Percentiles rank a stretch among this genome's conserved stretches.
phyloP scores from a whole-genome alignment of 2,888 invertebrate genomes.

The Hypselothyrea guttata region DNA sequence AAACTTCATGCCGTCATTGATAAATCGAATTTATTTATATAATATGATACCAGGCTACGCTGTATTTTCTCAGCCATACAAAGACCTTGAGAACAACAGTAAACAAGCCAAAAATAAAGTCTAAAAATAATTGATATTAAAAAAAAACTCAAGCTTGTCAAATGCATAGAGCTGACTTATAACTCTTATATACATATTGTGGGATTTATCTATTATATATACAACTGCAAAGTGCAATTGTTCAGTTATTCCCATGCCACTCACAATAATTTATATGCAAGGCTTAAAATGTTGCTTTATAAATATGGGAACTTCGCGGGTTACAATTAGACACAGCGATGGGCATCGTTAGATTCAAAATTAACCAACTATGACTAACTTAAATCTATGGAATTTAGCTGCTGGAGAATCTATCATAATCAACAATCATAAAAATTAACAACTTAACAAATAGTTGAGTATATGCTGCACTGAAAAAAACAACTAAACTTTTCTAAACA shows the following conservation, averaged over 20 bases:
- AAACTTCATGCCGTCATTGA: slow-evolving; percentile 39
- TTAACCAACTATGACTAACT: too few species aligned
- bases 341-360: too few species aligned
- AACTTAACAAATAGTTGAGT: slow-evolving; percentile 1
- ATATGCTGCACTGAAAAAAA: too few species aligned
- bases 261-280: slow-evolving; percentile 51
- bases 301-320: slow-evolving; percentile 37
- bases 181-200: slow-evolving; percentile 3
- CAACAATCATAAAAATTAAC: slow-evolving; percentile 6
- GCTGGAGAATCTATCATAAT: too few species aligned
- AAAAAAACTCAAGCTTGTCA: too few species aligned
- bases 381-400: too few species aligned
- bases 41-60: slow-evolving; percentile 1
- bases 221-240: slow-evolving; percentile 53
- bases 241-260: slow-evolving; percentile 55
- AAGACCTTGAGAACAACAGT: slow-evolving; percentile 29
- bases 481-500: too few species aligned
- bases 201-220: slow-evolving; percentile 45
- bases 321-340: too few species aligned
- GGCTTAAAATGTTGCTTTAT: slow-evolving; percentile 20
- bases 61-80: slow-evolving; percentile 7
- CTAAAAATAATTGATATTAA: too few species aligned
- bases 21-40: slow-evolving; percentile 28
- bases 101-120: slow-evolving; percentile 3
- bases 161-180: too few species aligned